Conservation (phyloP, 2,113 vertebrate genomes). For the Anarhynchus alexandrinus region DNA sequence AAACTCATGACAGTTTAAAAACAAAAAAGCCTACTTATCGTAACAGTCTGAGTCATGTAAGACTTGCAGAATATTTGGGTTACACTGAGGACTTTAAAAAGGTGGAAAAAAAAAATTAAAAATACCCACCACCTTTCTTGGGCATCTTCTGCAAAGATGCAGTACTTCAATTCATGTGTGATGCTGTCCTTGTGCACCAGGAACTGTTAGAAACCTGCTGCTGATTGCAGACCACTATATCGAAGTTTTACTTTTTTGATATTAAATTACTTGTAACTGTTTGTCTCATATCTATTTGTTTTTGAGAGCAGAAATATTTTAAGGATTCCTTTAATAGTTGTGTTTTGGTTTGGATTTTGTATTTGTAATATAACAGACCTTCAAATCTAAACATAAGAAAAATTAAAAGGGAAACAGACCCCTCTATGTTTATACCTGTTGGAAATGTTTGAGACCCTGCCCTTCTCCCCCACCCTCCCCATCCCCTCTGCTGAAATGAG, state of each 20-base stretch:
- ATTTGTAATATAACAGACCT: not conserved
- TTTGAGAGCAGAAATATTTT: not conserved
- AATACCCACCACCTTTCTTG: not conserved
- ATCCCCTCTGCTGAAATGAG: not conserved
- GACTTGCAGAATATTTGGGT: not conserved
- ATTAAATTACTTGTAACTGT: not conserved
- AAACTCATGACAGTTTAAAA: not conserved
- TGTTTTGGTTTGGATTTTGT: not conserved
- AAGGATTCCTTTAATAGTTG: not conserved
- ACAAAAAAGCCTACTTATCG: not conserved
- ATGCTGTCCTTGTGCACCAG: not conserved
- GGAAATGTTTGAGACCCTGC: not conserved
- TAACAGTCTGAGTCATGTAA: not conserved
- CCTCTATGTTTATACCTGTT: not conserved
- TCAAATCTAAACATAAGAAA: not conserved
- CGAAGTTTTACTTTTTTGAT: not conserved
- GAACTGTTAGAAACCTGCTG: not conserved
- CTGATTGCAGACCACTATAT: not conserved
- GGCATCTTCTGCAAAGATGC: not conserved
- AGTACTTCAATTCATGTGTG: not conserved
- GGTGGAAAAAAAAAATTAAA: not conserved
- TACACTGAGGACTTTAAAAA: not conserved
- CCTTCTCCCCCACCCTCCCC: accelerated
- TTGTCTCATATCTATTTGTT: not conserved
- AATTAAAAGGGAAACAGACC: not conserved